Percentiles rank a stretch among this genome's conserved stretches.
Evolutionary conservation across 1,140 invertebrate genomes (phyloP).

Genomic region (Drosophila punjabiensis): DNA sequence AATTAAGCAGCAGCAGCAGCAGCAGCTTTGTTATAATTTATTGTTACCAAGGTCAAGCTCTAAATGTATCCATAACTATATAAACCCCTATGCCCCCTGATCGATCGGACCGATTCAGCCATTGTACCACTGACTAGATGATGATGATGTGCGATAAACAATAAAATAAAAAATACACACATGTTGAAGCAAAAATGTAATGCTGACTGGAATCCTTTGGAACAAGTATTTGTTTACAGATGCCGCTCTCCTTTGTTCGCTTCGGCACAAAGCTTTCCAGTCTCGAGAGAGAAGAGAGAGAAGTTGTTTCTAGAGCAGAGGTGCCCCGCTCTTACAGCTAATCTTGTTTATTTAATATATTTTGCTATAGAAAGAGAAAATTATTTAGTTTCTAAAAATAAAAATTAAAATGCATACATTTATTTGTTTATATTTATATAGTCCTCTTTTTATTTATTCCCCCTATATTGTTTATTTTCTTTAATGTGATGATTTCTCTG

Average conservation of each 20-base stretch:
- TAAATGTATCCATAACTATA: constrained; percentile 50
- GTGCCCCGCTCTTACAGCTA: background rate
- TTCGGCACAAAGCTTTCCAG: background rate
- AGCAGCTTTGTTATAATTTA: constrained; percentile 73
- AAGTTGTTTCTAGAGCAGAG: background rate
- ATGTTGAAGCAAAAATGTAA: constrained; percentile 21
- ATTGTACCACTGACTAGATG: constrained; percentile 62
- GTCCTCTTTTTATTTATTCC: background rate
- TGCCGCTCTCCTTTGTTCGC: constrained; percentile 13
- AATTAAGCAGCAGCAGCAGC: constrained; percentile 54
- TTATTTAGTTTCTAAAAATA: background rate
- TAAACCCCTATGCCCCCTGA: constrained; percentile 6
- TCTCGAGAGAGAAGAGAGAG: constrained; percentile 2
- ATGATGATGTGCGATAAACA: constrained; percentile 64
- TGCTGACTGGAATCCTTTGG: constrained; percentile 19
- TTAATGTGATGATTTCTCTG: background rate
- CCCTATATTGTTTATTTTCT: background rate
- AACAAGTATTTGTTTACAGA: background rate
- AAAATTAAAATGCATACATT: no score
- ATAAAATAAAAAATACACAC: constrained; percentile 55
- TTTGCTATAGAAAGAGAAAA: background rate
- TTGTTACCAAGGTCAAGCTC: constrained; percentile 65
- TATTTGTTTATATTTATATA: background rate
- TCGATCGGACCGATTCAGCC: constrained; percentile 47
- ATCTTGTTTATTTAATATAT: background rate